Conservation (phyloP, 2,113 vertebrate species). For the Chrysochloris asiatica region DNA sequence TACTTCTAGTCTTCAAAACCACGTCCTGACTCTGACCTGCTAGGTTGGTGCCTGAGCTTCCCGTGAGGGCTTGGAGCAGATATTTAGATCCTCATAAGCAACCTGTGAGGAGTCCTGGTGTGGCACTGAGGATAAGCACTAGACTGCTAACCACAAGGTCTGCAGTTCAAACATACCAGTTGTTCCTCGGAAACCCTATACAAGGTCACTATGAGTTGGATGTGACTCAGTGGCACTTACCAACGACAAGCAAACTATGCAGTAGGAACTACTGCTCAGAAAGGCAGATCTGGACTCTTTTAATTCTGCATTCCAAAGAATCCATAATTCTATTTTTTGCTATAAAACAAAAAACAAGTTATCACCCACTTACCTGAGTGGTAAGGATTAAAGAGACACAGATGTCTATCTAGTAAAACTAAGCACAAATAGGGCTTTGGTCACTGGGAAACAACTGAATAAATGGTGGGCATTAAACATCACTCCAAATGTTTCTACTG, state of each 20-base stretch:
- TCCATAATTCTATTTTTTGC: neutral
- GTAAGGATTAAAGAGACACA: neutral
- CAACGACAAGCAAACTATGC: too few relatives aligned
- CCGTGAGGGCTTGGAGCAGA: neutral
- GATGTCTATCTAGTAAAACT: neutral
- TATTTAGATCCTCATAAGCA: neutral
- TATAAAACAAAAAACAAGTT: neutral
- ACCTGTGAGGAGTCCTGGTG: neutral
- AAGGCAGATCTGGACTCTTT: slow-evolving; percentile 16
- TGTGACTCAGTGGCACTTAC: too few relatives aligned
- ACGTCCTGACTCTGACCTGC: neutral
- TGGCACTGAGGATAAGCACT: too few relatives aligned
- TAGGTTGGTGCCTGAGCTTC: neutral
- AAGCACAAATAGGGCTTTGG: neutral
- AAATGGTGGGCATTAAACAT: neutral
- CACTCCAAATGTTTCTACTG: neutral
- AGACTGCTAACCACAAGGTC: too few relatives aligned
- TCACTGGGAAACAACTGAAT: neutral
- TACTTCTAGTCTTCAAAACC: neutral
- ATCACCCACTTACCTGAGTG: neutral
- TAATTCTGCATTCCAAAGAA: neutral
- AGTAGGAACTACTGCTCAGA: neutral
- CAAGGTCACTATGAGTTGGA: too few relatives aligned
- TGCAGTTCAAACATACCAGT: too few relatives aligned
- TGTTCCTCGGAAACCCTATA: too few relatives aligned